Evolutionary conservation across 1,140 invertebrate genomes (phyloP).

Genomic region (Aporrectodea caliginosa): DNA sequence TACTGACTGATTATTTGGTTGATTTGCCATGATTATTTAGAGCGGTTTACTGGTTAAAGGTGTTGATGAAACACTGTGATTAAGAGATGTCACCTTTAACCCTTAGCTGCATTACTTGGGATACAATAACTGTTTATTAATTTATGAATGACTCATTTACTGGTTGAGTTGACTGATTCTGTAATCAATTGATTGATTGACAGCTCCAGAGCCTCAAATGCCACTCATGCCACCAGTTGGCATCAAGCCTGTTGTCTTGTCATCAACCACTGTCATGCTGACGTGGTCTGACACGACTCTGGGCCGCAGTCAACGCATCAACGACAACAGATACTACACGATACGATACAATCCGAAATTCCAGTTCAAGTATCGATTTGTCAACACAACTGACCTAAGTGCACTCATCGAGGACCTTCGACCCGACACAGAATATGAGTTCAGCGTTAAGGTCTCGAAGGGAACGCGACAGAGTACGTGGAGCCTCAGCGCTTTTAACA

Average conservation of each 20-base stretch:
- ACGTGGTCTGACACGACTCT: constrained; percentile 90
- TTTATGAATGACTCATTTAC: background rate
- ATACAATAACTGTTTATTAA: too few relatives aligned
- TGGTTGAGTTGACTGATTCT: background rate
- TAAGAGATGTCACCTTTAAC: too few relatives aligned
- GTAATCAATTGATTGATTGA: background rate
- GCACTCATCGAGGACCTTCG: constrained; percentile 86
- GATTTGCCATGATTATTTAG: too few relatives aligned
- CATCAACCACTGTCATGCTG: constrained; percentile 79
- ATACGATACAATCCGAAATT: constrained; percentile 60
- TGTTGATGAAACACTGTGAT: too few relatives aligned
- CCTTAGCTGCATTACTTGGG: too few relatives aligned
- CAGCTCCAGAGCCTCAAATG: constrained; percentile 55
- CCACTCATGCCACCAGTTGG: constrained; percentile 84
- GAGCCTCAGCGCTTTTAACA: constrained; percentile 89
- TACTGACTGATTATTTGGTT: too few relatives aligned
- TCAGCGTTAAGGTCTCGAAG: constrained; percentile 82
- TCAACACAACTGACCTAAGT: constrained; percentile 86
- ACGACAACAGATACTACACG: constrained; percentile 81
- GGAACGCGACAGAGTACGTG: constrained; percentile 79
- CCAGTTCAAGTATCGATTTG: constrained; percentile 68
- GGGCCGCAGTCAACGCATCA: constrained; percentile 59
- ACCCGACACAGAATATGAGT: constrained; percentile 91
- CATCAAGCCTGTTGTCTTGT: constrained; percentile 79
- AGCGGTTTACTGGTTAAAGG: too few relatives aligned